These are phyloP conservation scores for Ficedula albicollis DNA, from an alignment of 2,797 vertebrate species.

Conservation along the genomic window DNA sequence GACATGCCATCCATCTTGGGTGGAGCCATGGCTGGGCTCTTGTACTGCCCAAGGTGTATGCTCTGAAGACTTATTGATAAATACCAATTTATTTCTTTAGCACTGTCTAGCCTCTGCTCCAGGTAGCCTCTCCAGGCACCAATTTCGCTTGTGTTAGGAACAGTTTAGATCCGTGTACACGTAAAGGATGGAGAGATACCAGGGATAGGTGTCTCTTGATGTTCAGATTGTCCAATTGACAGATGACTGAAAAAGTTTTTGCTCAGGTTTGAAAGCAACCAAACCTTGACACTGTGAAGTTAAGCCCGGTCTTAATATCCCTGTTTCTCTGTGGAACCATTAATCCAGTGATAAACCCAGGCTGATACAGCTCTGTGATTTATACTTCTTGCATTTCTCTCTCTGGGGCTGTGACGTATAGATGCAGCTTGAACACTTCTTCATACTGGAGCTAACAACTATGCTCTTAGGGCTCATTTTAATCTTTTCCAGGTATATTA, in stretches of 20 bases:
- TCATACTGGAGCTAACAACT: neutral
- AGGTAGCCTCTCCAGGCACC: no score
- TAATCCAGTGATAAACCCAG: neutral
- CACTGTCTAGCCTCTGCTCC: no score
- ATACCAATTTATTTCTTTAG: no score
- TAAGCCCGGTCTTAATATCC: neutral
- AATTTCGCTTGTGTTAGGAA: neutral
- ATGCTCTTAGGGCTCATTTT: neutral
- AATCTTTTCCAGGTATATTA: neutral
- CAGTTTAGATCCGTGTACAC: rapidly evolving
- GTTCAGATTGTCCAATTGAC: neutral
- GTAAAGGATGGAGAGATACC: neutral
- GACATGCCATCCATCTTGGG: no score
- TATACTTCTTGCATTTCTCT: neutral
- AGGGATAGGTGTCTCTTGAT: neutral
- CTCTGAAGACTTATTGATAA: no score
- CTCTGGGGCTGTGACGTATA: rapidly evolving
- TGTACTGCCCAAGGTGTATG: no score
- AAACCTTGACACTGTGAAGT: neutral
- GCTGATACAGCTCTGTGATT: neutral
- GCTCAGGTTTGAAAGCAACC: neutral
- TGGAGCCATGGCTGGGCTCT: no score
- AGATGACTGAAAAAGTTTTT: neutral
- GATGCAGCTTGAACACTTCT: neutral
- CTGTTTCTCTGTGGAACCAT: neutral